Conservation (phyloP, 2,888 invertebrate species). For the Eumerus sabulonum region DNA sequence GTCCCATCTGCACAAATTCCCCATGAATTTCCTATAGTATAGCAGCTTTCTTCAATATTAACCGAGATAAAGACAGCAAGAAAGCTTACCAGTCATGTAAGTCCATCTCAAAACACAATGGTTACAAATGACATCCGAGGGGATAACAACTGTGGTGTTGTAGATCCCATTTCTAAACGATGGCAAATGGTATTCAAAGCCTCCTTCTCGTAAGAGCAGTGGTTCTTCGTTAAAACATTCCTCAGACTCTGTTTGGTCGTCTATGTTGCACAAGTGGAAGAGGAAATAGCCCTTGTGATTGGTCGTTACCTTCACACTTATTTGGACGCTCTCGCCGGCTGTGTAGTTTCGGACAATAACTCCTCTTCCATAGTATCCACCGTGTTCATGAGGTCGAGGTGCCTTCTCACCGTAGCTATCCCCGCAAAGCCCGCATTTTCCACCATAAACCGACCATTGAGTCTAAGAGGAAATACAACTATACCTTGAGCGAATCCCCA, state of each 20-base stretch:
- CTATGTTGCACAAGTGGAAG: constrained; percentile 80
- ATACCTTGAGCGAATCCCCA: not conserved
- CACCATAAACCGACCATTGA: constrained; percentile 78
- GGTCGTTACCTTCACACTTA: constrained; percentile 78
- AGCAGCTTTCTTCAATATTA: no score
- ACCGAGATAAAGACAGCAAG: no score
- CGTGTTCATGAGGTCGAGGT: constrained; percentile 81
- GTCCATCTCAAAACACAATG: constrained; percentile 80
- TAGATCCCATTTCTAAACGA: constrained; percentile 59
- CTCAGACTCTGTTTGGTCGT: constrained; percentile 78
- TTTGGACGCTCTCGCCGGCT: constrained; percentile 55
- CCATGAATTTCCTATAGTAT: constrained; percentile 77
- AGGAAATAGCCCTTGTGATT: constrained; percentile 80
- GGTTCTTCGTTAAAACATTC: constrained; percentile 78
- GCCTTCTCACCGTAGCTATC: constrained; percentile 78
- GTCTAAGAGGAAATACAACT: constrained; percentile 65
- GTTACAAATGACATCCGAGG: constrained; percentile 76
- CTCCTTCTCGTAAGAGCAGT: constrained; percentile 71
- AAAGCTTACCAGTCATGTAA: constrained; percentile 76
- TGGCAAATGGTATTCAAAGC: constrained; percentile 54
- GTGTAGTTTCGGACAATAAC: constrained; percentile 77
- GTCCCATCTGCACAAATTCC: constrained; percentile 76
- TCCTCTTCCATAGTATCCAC: constrained; percentile 80
- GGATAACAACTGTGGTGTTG: constrained; percentile 73
- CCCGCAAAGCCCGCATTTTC: constrained; percentile 81